Evolutionary conservation across 2,113 vertebrate genomes (phyloP).

Genomic region (Pelecanoides urinatrix): DNA sequence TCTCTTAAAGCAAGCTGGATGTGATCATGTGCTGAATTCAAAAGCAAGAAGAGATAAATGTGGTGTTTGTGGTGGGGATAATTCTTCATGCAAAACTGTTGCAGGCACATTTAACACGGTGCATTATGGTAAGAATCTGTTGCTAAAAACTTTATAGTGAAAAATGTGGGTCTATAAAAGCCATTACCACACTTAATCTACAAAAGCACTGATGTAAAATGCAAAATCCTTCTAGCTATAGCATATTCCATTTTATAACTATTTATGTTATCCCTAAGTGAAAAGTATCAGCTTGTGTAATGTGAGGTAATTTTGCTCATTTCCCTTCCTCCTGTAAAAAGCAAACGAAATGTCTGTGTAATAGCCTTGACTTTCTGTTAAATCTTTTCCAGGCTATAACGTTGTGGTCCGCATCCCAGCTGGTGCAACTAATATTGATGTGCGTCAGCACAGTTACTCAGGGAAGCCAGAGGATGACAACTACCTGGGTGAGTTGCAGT

Average conservation of each 20-base stretch:
- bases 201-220: slow-evolving; percentile 9
- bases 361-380: slow-evolving; percentile 15
- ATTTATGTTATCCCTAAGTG: background rate
- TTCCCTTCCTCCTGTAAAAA: background rate
- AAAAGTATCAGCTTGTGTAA: slow-evolving; percentile 27
- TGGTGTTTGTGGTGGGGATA: slow-evolving; percentile 96
- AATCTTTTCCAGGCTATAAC: slow-evolving; percentile 87
- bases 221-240: slow-evolving; percentile 4
- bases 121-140: slow-evolving; percentile 86
- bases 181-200: slow-evolving; percentile 8
- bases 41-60: slow-evolving; percentile 98
- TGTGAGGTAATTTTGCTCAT: background rate
- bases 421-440: slow-evolving; percentile 96
- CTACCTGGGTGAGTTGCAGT: slow-evolving; percentile 90
- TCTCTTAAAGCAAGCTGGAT: slow-evolving; percentile 94
- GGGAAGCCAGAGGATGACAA: slow-evolving; percentile 97
- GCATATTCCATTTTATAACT: background rate
- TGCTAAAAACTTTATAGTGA: slow-evolving; percentile 37
- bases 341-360: background rate
- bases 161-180: slow-evolving; percentile 22
- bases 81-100: slow-evolving; percentile 96
- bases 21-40: slow-evolving; percentile 96
- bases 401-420: slow-evolving; percentile 92
- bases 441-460: slow-evolving; percentile 98
- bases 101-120: slow-evolving; percentile 93